phyloP scores from a whole-genome alignment of 2,113 vertebrate genomes.

The human region DNA sequence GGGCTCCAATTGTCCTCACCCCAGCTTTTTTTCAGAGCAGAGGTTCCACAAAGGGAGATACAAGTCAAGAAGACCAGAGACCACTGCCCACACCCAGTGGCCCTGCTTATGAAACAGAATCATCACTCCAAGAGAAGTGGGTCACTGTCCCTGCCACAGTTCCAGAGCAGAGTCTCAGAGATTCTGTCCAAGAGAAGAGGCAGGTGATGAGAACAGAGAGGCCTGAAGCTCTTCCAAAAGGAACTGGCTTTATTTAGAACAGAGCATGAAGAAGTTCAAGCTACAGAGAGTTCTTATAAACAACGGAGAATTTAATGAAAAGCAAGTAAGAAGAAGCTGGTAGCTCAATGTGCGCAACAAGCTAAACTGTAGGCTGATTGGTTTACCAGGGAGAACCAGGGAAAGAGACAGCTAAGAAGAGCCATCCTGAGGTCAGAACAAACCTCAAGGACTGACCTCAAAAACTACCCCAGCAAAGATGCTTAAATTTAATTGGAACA shows the following conservation, averaged over 20 bases:
- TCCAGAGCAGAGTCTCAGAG: background rate
- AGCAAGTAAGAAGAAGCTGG: background rate
- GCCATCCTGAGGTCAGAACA: background rate
- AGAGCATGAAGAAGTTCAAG: background rate
- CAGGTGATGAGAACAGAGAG: background rate
- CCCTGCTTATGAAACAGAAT: background rate
- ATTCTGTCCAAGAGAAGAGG: background rate
- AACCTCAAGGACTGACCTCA: conserved; percentile 4
- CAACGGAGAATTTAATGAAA: conserved; percentile 1
- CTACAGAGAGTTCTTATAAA: conserved; percentile 32
- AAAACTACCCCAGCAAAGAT: background rate
- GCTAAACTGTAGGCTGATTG: background rate
- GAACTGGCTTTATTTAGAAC: conserved; percentile 11
- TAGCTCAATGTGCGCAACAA: background rate
- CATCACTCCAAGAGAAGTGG: background rate
- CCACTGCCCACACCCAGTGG: background rate
- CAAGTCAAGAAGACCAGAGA: background rate
- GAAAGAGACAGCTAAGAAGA: background rate
- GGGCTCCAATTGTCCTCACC: background rate
- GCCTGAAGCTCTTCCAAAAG: background rate
- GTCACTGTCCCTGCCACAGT: background rate
- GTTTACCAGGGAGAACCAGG: background rate
- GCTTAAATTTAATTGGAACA: background rate
- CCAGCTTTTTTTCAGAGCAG: background rate
- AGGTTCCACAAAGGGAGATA: background rate